A percentile compares a stretch with the other conserved stretches of the same genome.
phyloP scores from a whole-genome alignment of 2,888 invertebrate genomes.

The Tipula confusa region DNA sequence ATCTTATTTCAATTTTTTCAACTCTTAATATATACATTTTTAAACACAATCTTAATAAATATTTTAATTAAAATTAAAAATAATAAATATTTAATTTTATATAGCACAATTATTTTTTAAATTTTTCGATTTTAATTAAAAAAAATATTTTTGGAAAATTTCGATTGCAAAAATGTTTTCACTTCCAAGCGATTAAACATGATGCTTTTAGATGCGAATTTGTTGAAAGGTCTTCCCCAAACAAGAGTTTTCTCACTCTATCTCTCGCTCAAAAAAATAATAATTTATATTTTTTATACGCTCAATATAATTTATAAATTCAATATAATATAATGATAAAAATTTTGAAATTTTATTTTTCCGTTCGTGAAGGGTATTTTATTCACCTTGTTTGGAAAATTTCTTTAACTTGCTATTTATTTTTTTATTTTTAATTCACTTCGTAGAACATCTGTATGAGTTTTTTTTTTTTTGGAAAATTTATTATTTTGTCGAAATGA shows the following conservation, averaged over 20 bases:
- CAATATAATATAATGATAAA: not conserved
- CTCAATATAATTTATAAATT: constrained; percentile 20
- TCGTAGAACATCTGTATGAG: not conserved
- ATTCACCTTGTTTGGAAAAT: constrained; percentile 4
- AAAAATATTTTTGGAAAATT: not conserved
- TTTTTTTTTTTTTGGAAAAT: not conserved
- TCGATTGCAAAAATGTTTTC: not conserved
- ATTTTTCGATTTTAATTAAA: not conserved
- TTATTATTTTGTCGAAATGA: constrained; percentile 25
- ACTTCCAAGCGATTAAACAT: not conserved
- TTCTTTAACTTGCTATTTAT: not conserved
- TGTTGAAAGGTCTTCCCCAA: not conserved
- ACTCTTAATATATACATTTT: not conserved
- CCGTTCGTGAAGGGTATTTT: not conserved
- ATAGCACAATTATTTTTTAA: too few species aligned
- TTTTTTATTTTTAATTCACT: constrained; percentile 13
- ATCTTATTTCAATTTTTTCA: not conserved
- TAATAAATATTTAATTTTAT: constrained; percentile 12
- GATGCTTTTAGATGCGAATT: not conserved
- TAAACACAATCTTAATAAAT: not conserved
- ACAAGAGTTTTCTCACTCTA: too few species aligned
- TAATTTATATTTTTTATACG: constrained; percentile 25
- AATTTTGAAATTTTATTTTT: not conserved
- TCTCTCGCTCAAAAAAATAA: not conserved
- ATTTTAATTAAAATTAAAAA: constrained; percentile 3